Evolutionary conservation across 2,797 vertebrate genomes (phyloP), one percentile per base, ranked within the genome.

Genomic region (Tadarida brasiliensis): DNA sequence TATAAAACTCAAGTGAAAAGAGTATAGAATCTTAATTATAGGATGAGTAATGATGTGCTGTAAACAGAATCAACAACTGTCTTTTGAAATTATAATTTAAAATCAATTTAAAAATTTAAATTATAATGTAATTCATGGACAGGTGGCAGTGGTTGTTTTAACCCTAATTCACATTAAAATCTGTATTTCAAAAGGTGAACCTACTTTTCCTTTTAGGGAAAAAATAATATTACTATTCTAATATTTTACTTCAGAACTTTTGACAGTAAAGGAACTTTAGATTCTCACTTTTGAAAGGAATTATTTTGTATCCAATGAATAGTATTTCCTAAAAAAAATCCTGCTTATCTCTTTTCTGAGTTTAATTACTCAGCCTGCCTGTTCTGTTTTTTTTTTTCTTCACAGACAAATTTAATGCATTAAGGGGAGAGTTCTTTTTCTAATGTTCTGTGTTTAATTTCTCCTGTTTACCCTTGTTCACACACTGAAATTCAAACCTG

Each of bases 81-180:
- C 20, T 87, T 95, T 96, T 96, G 44, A 94, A 95, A 71, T 83
- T 86, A 68, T 19, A 73, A 93, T 94, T 91, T 90, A 54, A 65
- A 73, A n/a, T 92, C 67, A 82, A 57, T 81, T 86, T 35, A 12
- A n/a, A 74, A 74, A 82, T 65, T 73, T 24, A 87, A 83, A 84
- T 96, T 85, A 49, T 92, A 63, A 77, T 82, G 47, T 96, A 88
- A 78, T 68, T 5, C 2, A 30, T 12, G 22, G 30, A 59, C 11
- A 83, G 33, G 24, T 84, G 65, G 84, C 76, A 1, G 20, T 73
- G 28, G 11, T 91, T 68, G 26, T 93, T 93, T 93, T 57, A 73
- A 76, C 63, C 15, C 11, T 47, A 76, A 77, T 93, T 88, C 49
- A 90, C 47, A 57, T 57, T 78, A 61, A 96, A 84, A 35, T 93